Base-by-base conservation (phyloP, 2,797 vertebrate species). In the Pipistrellus kuhlii region DNA sequence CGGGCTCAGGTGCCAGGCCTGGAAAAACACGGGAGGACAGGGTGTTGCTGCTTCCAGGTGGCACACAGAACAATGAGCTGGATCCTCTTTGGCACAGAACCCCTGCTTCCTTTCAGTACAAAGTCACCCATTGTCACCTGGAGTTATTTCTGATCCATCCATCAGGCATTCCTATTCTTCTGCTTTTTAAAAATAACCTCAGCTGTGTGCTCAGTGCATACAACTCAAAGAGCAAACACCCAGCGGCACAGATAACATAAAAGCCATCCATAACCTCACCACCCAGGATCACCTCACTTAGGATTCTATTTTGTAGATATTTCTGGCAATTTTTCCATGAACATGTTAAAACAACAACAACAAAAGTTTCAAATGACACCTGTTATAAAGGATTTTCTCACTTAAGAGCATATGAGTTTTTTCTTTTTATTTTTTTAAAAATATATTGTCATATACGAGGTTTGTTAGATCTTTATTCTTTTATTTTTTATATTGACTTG, bases 171-270 rank as follows among this genome's bases (percentile, higher is more conserved):
- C 30, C 82, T 83, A 80, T 55, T 44, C 25, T 92, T 92, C 84
- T 48, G 51, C 62, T 84, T 32, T 86, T 84, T 66, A 86, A 51
- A 94, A 96, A 77, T 91, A 88, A 44, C 25, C 76, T 83, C 76
- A 88, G 82, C 78, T 90, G 80, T 32, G 57, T 71, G 10, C 57
- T 90, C 27, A 80, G 82, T 55, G 15, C 25, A 77, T 84, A 84
- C 76, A 89, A 85, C 30, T 48, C 27, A 35, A 66, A 90, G 71
- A 80, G 59, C 85, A 91, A 85, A 8, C 11, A 75, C 27, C n/a
- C n/a, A 95, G 90, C 94, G 68, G 48, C 9, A 73, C 30, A 87
- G 27, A 90, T 68, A 72, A 71, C 44, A n/a, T 30, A 88, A 94
- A 95, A 85, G 73, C 48, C 30, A 69, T 15, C 32, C 21, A 64